Evolutionary conservation across 2,113 vertebrate species (phyloP).

Genomic region (Typhlomys cinereus): DNA sequence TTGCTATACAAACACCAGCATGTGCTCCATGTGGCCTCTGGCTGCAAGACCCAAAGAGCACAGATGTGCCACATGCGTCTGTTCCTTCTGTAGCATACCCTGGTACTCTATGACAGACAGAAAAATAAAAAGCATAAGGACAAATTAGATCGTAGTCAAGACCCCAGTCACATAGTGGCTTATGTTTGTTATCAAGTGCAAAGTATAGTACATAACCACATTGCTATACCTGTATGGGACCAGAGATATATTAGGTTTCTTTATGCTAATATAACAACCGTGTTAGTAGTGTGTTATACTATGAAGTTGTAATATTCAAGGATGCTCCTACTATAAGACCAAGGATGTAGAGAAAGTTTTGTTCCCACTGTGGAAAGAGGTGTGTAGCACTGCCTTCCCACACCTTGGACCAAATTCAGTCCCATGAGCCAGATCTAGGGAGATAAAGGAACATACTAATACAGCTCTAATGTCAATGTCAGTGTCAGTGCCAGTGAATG

Average conservation of each 20-base stretch:
- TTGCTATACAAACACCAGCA: not conserved
- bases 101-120: no score
- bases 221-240: not conserved
- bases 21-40: no score
- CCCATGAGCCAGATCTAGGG: not conserved
- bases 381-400: accelerated
- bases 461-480: not conserved
- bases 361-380: not conserved
- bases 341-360: not conserved
- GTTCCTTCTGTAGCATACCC: no score
- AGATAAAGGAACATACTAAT: accelerated
- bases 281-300: not conserved
- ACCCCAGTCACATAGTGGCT: no score
- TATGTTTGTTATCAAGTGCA: not conserved
- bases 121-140: not conserved
- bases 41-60: not conserved
- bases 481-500: not conserved
- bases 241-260: not conserved
- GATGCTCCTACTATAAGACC: not conserved
- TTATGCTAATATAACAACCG: not conserved
- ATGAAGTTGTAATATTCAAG: not conserved
- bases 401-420: no score
- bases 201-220: no score
- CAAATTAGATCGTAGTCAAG: not conserved
- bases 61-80: no score